Evolutionary conservation across 2,113 vertebrate genomes (phyloP).

Genomic region (Poecilia latipinna): DNA sequence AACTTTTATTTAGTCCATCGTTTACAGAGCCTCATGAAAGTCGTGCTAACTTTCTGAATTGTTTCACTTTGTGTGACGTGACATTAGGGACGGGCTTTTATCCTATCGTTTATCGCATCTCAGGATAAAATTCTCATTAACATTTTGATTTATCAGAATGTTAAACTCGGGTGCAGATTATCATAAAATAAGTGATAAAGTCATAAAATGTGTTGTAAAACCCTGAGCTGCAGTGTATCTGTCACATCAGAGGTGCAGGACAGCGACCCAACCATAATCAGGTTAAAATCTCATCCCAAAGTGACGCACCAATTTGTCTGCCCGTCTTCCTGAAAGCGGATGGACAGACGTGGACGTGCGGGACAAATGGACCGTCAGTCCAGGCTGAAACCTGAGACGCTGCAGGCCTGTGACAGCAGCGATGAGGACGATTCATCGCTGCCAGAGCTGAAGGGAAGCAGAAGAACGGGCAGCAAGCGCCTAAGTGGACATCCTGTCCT

Average conservation of each 20-base stretch:
- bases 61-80: too few species aligned
- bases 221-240: not conserved
- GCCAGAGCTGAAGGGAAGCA: conserved; percentile 30
- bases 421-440: conserved; percentile 31
- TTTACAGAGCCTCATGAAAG: too few species aligned
- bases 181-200: not conserved
- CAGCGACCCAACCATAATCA: not conserved
- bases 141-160: not conserved
- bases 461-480: conserved; percentile 45
- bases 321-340: conserved; percentile 35
- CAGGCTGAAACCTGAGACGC: conserved; percentile 49
- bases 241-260: not conserved
- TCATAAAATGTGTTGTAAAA: not conserved
- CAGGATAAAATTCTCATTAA: too few species aligned
- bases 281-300: conserved; percentile 1
- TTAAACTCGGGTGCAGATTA: not conserved
- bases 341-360: conserved; percentile 34
- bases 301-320: conserved; percentile 31
- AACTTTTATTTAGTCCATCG: too few species aligned
- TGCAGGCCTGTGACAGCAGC: conserved; percentile 36
- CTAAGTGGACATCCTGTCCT: conserved; percentile 72
- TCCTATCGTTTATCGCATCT: too few species aligned
- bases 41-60: too few species aligned
- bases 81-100: too few species aligned
- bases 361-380: conserved; percentile 32